Percentiles rank a stretch among this genome's conserved stretches.
These are phyloP conservation scores for Quiscalus mexicanus DNA, from an alignment of 2,113 vertebrate species.

Conservation along the genomic window DNA sequence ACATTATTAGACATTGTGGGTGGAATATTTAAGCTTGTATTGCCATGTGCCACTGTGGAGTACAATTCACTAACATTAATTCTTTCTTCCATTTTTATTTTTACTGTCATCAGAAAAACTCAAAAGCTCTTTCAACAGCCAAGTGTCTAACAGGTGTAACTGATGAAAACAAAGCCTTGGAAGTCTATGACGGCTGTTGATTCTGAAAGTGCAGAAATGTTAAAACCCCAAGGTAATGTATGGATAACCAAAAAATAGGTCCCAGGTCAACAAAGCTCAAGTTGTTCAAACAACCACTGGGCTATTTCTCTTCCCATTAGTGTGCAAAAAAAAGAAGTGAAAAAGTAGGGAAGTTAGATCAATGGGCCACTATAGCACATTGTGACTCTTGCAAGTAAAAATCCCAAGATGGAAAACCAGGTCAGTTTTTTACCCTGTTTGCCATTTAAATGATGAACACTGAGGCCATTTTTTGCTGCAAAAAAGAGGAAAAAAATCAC, in stretches of 20 bases:
- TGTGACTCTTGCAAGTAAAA: conserved; percentile 77
- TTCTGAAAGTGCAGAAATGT: conserved; percentile 13
- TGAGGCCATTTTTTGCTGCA: not conserved
- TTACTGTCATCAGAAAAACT: not conserved
- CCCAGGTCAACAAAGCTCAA: conserved; percentile 68
- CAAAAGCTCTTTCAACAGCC: not conserved
- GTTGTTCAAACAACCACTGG: conserved; percentile 83
- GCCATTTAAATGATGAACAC: conserved; percentile 57
- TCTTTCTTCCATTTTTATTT: not conserved
- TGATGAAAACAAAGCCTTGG: not conserved
- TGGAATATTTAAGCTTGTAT: not conserved
- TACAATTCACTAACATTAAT: not conserved
- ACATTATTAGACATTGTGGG: not conserved
- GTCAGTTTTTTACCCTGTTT: conserved; percentile 56
- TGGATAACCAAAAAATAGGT: conserved; percentile 2
- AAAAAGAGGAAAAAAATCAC: not conserved
- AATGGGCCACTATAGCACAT: conserved; percentile 73
- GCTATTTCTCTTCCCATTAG: conserved; percentile 78
- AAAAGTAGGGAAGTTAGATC: conserved; percentile 69
- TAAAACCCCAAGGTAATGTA: conserved; percentile 34
- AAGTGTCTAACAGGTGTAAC: not conserved
- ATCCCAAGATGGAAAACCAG: conserved; percentile 76
- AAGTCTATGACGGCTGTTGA: not conserved
- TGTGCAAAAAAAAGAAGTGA: conserved; percentile 72
- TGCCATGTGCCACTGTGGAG: not conserved